Evolutionary conservation across 2,888 invertebrate genomes (phyloP).

Genomic region (Tinea pellionella): DNA sequence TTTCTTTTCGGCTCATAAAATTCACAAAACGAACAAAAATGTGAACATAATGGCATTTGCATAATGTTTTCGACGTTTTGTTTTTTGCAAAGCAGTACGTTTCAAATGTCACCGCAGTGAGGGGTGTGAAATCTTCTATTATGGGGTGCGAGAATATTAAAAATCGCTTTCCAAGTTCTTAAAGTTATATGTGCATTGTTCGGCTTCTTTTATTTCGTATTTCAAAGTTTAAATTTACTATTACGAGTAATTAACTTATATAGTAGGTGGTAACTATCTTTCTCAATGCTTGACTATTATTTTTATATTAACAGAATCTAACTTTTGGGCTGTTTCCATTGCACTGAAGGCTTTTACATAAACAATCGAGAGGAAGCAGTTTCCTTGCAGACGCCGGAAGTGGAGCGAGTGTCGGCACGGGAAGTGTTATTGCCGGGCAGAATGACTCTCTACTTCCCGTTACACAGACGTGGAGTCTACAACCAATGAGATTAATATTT

Average conservation of each 20-base stretch:
- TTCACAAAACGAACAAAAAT: conserved; percentile 63
- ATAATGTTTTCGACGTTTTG: conserved; percentile 61
- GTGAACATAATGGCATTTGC: conserved; percentile 67
- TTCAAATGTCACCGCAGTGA: conserved; percentile 65
- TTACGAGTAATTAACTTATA: no score
- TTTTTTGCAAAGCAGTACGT: conserved; percentile 62
- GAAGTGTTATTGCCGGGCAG: conserved; percentile 61
- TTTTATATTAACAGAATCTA: background rate
- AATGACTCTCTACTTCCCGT: conserved; percentile 60
- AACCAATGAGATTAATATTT: conserved; percentile 12
- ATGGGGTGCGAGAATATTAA: conserved; percentile 63
- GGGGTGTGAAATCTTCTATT: conserved; percentile 63
- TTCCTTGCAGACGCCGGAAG: conserved; percentile 59
- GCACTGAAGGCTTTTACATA: conserved; percentile 43
- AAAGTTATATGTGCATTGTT: conserved; percentile 42
- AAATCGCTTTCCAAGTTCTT: conserved; percentile 58
- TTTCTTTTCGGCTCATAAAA: conserved; percentile 62
- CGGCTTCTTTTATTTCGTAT: background rate
- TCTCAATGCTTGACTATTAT: no score
- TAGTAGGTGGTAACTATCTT: no score
- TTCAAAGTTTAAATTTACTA: no score
- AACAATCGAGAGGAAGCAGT: conserved; percentile 58
- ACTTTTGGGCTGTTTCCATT: background rate
- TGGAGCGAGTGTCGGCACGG: conserved; percentile 59
- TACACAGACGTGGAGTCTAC: conserved; percentile 56